Percentiles rank a stretch among this genome's conserved stretches.
Evolutionary conservation across 2,888 invertebrate genomes (phyloP).

Genomic region (Lasioglossum vierecki): DNA sequence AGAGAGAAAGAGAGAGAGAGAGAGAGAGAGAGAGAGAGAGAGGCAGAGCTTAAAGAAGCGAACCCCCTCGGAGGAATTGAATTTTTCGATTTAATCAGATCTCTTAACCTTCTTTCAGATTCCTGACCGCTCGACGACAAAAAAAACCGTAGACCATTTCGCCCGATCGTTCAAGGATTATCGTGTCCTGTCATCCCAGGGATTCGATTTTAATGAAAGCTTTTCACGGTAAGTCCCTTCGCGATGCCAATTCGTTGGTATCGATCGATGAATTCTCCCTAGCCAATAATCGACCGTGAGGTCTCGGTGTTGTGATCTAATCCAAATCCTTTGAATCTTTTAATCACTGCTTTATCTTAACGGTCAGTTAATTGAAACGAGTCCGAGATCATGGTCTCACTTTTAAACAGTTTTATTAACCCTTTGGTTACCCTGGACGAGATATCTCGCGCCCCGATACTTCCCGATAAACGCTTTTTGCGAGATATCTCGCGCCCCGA

Average conservation of each 20-base stretch:
- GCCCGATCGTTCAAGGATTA: constrained; percentile 53
- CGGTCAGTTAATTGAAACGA: not conserved
- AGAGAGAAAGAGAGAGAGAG: not conserved
- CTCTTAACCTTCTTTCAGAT: constrained; percentile 48
- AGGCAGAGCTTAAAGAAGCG: not conserved
- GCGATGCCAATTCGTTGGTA: constrained; percentile 30
- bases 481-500: too few species aligned
- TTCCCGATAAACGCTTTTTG: too few species aligned
- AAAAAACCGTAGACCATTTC: constrained; percentile 44
- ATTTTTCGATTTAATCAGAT: constrained; percentile 40
- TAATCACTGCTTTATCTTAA: not conserved
- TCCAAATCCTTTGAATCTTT: not conserved
- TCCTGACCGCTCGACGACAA: constrained; percentile 19
- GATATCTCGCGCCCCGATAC: too few species aligned
- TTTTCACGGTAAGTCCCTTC: constrained; percentile 58
- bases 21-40: not conserved
- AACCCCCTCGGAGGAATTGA: constrained; percentile 13
- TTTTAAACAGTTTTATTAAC: too few species aligned
- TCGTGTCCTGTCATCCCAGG: constrained; percentile 48
- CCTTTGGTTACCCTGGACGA: too few species aligned
- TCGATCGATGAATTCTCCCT: constrained; percentile 16
- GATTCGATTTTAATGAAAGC: constrained; percentile 64
- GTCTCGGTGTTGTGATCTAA: not conserved
- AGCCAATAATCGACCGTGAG: not conserved
- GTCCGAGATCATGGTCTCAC: not conserved